Conservation (phyloP, 1,140 invertebrate genomes). For the Scaptomyza montana region DNA sequence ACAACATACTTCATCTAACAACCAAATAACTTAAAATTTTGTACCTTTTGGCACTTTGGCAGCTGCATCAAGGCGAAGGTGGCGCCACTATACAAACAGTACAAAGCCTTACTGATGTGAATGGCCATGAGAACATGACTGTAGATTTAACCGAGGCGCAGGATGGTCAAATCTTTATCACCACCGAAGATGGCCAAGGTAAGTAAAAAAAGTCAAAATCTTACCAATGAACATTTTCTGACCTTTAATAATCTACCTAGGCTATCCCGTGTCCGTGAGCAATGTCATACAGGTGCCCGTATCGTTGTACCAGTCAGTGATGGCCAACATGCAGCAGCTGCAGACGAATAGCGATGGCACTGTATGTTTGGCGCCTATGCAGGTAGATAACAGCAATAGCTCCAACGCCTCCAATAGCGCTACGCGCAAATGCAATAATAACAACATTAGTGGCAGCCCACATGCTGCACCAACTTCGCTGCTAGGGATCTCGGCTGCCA, state of each 20-base stretch:
- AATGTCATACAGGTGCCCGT: slow-evolving; percentile 98
- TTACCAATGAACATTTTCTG: too few species aligned
- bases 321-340: slow-evolving; percentile 94
- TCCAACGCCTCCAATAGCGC: slow-evolving; percentile 23
- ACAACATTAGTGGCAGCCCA: slow-evolving; percentile 26
- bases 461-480: slow-evolving; percentile 28
- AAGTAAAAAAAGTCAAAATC: slow-evolving; percentile 84
- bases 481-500: slow-evolving; percentile 32
- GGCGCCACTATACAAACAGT: slow-evolving; percentile 90
- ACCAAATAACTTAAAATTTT: background rate
- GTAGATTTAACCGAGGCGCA: slow-evolving; percentile 96
- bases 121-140: slow-evolving; percentile 88
- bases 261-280: slow-evolving; percentile 93
- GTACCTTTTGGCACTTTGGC: slow-evolving; percentile 9
- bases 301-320: slow-evolving; percentile 98
- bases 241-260: slow-evolving; percentile 81
- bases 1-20: too few species aligned
- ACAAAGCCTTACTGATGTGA: slow-evolving; percentile 87
- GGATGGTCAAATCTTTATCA: slow-evolving; percentile 97
- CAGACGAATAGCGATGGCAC: slow-evolving; percentile 90
- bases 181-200: slow-evolving; percentile 97
- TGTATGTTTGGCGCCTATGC: slow-evolving; percentile 92
- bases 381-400: slow-evolving; percentile 85
- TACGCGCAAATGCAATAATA: slow-evolving; percentile 40
- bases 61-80: slow-evolving; percentile 92